Evolutionary conservation across 1,140 invertebrate genomes (phyloP).

Genomic region (Calliopsis andreniformis): DNA sequence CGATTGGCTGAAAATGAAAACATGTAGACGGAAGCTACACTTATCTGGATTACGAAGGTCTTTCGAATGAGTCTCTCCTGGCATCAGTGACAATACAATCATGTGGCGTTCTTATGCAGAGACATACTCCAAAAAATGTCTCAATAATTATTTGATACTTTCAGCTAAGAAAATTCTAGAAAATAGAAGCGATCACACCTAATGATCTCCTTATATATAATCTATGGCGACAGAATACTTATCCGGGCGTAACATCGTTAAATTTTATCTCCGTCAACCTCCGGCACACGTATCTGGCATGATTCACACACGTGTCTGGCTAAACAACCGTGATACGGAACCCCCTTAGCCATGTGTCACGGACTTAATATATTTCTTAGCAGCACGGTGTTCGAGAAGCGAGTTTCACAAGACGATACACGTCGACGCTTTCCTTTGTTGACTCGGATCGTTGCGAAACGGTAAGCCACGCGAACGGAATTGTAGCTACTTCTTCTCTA

Average conservation of each 20-base stretch:
- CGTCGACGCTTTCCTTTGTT: conserved; percentile 49
- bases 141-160: too few species aligned
- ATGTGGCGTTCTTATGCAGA: too few species aligned
- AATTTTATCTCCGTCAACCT: conserved; percentile 21
- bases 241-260: conserved; percentile 21
- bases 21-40: too few species aligned
- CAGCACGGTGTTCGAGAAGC: neutral
- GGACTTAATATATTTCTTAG: conserved; percentile 32
- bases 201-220: too few species aligned
- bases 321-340: conserved; percentile 15
- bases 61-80: too few species aligned
- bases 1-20: neutral
- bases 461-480: conserved; percentile 1
- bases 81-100: too few species aligned
- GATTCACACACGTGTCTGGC: conserved; percentile 32
- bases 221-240: neutral
- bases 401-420: conserved; percentile 49
- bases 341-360: conserved; percentile 19
- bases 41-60: too few species aligned
- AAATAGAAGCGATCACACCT: too few species aligned
- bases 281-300: neutral
- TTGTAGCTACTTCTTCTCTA: conserved; percentile 16
- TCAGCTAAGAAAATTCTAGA: too few species aligned
- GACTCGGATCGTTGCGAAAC: conserved; percentile 42
- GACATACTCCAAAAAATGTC: too few species aligned